These are phyloP conservation scores for Synergus gifuensis DNA, from an alignment of 2,888 invertebrate genomes.

Conservation along the genomic window DNA sequence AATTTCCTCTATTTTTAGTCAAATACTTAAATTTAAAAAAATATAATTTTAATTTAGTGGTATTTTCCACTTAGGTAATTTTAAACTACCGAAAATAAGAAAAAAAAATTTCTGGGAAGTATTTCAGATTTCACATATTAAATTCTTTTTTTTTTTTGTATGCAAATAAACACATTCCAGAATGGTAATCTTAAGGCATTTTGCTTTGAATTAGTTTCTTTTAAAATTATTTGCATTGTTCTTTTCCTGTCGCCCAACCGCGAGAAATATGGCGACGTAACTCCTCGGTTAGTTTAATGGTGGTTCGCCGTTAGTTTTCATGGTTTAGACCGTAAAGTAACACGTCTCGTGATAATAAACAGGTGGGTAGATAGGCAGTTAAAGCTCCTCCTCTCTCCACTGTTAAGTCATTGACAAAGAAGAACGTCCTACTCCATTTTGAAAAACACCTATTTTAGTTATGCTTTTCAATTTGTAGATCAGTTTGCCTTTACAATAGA, in stretches of 20 bases:
- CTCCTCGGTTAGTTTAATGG: slow-evolving; percentile 10
- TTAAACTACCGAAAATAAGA: no score
- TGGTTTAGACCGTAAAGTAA: slow-evolving; percentile 14
- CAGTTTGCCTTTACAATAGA: neutral
- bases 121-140: no score
- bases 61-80: no score
- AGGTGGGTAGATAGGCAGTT: neutral
- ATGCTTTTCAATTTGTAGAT: neutral
- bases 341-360: slow-evolving; percentile 2
- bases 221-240: neutral
- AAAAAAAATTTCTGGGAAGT: no score
- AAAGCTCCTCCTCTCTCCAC: neutral
- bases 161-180: neutral
- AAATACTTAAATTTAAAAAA: no score
- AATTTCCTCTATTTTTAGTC: no score
- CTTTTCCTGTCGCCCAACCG: neutral
- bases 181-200: neutral
- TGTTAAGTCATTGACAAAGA: neutral
- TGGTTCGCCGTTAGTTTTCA: neutral
- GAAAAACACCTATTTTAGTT: neutral
- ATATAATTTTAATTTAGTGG: no score
- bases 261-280: neutral
- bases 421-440: neutral
- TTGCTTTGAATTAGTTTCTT: neutral
- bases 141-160: neutral